Evolutionary conservation across 35 echinoderm and acorn worm genomes (phyloP).

Genomic region (Apostichopus japonicus): DNA sequence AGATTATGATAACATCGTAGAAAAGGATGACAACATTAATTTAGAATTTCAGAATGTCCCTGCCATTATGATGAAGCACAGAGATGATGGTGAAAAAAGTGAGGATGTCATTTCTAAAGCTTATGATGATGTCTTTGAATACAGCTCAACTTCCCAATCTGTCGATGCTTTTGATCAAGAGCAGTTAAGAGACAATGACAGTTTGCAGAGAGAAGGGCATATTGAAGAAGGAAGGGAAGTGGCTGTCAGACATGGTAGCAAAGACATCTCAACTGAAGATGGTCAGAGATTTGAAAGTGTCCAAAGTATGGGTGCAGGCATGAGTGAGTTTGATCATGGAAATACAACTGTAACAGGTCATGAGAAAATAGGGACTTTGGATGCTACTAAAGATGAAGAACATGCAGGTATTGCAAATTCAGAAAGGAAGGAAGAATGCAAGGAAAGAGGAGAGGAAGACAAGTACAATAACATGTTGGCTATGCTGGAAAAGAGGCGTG

Average conservation of each 20-base stretch:
- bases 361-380: background rate
- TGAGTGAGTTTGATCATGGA: background rate
- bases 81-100: background rate
- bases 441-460: constrained; percentile 21
- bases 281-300: background rate
- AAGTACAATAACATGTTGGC: constrained; percentile 31
- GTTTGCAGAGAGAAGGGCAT: background rate
- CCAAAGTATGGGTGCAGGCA: background rate
- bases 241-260: no score
- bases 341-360: background rate
- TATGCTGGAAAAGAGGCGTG: constrained; percentile 37
- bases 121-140: background rate
- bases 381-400: background rate
- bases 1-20: background rate
- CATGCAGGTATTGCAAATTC: background rate
- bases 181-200: background rate
- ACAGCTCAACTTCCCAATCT: background rate
- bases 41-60: background rate
- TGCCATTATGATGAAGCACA: background rate
- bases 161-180: background rate
- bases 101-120: constrained; percentile 8
- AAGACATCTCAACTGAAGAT: background rate
- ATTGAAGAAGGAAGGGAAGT: background rate
- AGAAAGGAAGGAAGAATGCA: background rate
- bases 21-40: background rate